phyloP scores from a whole-genome alignment of 2,888 invertebrate genomes.

The Coecobrya sp. region DNA sequence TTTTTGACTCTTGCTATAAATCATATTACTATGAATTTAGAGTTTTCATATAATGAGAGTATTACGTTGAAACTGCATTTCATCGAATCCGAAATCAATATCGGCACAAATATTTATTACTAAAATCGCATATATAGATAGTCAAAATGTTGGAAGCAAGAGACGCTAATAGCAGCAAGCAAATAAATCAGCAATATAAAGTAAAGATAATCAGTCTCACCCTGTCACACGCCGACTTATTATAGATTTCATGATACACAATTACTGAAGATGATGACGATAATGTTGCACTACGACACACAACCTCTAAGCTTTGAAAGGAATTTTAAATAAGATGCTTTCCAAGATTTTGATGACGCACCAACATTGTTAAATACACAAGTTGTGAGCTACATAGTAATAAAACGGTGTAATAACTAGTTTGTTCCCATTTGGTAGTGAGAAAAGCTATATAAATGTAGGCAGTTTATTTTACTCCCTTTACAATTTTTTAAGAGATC shows the following conservation, averaged over 20 bases:
- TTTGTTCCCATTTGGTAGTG: background rate
- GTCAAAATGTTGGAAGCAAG: background rate
- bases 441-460: background rate
- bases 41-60: background rate
- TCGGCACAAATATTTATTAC: background rate
- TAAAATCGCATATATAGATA: background rate
- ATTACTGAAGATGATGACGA: too few relatives aligned
- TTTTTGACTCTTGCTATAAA: background rate
- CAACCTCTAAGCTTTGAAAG: background rate
- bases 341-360: background rate
- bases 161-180: background rate
- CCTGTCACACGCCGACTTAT: background rate
- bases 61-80: background rate
- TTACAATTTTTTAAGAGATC: background rate
- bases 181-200: background rate
- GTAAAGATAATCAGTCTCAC: background rate
- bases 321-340: background rate
- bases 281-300: background rate
- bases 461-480: background rate
- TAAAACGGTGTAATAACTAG: background rate
- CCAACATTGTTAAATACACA: background rate
- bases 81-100: background rate
- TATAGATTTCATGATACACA: background rate
- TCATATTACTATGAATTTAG: background rate
- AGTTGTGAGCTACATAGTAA: background rate